These are phyloP conservation scores for Lasioglossum malachurum DNA, from an alignment of 2,888 invertebrate genomes.

Conservation along the genomic window DNA sequence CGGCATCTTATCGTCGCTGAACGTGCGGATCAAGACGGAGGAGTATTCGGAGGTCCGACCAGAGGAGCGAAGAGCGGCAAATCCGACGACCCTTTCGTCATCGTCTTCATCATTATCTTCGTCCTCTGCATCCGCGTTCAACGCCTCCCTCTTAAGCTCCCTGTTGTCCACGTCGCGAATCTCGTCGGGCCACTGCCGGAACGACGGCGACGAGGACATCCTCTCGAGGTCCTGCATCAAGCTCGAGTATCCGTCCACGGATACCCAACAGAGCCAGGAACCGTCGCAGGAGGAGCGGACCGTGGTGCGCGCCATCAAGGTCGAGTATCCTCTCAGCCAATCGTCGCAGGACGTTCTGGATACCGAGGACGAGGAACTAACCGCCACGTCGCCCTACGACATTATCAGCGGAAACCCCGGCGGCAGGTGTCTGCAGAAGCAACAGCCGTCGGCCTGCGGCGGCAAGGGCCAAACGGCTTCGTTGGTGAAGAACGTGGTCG, in stretches of 20 bases:
- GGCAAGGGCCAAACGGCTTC: constrained; percentile 25
- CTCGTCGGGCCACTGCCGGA: constrained; percentile 59
- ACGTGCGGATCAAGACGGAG: constrained; percentile 78
- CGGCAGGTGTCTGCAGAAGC: constrained; percentile 51
- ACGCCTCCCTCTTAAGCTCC: constrained; percentile 75
- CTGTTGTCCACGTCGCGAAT: constrained; percentile 76
- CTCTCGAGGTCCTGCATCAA: constrained; percentile 65
- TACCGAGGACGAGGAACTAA: constrained; percentile 73
- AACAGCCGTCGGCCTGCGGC: constrained; percentile 36
- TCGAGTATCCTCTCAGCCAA: constrained; percentile 71
- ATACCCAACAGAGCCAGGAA: constrained; percentile 41
- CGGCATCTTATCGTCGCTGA: constrained; percentile 76
- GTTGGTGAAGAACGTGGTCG: constrained; percentile 59
- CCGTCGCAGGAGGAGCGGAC: constrained; percentile 45
- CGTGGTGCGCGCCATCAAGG: constrained; percentile 69
- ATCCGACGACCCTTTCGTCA: constrained; percentile 46
- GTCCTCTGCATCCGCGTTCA: constrained; percentile 67
- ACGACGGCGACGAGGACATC: constrained; percentile 63
- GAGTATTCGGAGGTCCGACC: constrained; percentile 59
- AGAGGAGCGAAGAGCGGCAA: constrained; percentile 64
- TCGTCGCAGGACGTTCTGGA: constrained; percentile 75
- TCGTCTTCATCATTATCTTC: constrained; percentile 57
- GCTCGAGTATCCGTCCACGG: constrained; percentile 69
- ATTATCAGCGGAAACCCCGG: constrained; percentile 70
- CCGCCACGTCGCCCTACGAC: constrained; percentile 78